A percentile compares a stretch with the other conserved stretches of the same genome.
phyloP scores from a whole-genome alignment of 1,140 invertebrate genomes.

The Dinoponera quadriceps region DNA sequence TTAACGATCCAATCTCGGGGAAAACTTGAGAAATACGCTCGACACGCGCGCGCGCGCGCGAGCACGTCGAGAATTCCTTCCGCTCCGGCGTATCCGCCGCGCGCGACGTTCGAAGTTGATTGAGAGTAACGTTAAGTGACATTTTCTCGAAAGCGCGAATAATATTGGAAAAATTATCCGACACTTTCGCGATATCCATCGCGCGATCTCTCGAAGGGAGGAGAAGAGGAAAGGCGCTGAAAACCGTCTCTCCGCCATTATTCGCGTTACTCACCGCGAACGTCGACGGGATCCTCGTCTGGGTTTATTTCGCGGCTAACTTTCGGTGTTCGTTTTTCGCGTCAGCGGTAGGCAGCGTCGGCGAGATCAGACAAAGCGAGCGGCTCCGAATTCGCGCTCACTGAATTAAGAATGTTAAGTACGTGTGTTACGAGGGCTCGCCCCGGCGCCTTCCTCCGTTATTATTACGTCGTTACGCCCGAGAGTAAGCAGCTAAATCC shows the following conservation, averaged over 20 bases:
- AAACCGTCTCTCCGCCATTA: no score
- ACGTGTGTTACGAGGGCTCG: neutral
- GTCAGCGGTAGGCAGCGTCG: no score
- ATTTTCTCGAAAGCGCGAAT: neutral
- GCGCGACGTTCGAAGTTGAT: conserved; percentile 24
- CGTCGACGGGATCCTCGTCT: no score
- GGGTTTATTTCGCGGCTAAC: no score
- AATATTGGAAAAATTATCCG: neutral
- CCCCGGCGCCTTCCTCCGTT: no score
- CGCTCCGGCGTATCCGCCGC: neutral
- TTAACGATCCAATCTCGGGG: conserved; percentile 61
- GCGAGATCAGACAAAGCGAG: no score
- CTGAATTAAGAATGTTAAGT: conserved; percentile 9
- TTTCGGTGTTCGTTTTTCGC: no score
- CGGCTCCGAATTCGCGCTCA: no score
- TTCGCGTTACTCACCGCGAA: no score
- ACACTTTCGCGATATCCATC: no score
- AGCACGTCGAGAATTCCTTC: neutral
- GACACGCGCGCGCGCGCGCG: neutral
- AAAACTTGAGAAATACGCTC: conserved; percentile 35
- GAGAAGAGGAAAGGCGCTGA: neutral
- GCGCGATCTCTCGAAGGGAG: neutral
- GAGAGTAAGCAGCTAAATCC: neutral
- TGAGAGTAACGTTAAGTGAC: conserved; percentile 24
- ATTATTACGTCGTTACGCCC: no score